Evolutionary conservation across 2,797 vertebrate genomes (phyloP).

Genomic region (Luscinia megarhynchos): DNA sequence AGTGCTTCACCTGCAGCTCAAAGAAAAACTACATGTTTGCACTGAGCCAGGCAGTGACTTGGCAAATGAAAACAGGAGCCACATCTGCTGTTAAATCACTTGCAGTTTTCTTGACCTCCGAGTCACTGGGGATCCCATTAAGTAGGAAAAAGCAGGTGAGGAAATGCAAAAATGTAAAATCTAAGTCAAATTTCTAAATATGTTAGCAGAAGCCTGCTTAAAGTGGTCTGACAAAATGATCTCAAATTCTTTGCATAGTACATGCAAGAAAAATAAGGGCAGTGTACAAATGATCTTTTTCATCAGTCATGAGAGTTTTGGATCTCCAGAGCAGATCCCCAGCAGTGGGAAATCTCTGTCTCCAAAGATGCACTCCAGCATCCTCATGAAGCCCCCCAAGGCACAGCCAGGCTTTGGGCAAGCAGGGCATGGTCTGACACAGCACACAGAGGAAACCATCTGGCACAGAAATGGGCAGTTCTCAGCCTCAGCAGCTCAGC

Average conservation of each 20-base stretch:
- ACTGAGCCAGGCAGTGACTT: not conserved
- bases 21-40: slow-evolving; percentile 16
- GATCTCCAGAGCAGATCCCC: not conserved
- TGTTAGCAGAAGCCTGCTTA: not conserved
- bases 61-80: not conserved
- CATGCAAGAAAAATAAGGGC: not conserved
- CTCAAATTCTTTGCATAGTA: rapidly evolving
- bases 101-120: not conserved
- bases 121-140: not conserved
- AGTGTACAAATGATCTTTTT: rapidly evolving
- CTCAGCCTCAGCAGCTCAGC: not conserved
- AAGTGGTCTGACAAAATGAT: not conserved
- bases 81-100: not conserved
- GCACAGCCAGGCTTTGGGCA: not conserved
- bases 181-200: not conserved
- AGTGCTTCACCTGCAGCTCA: slow-evolving; percentile 8
- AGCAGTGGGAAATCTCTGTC: not conserved
- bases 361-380: not conserved
- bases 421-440: not conserved
- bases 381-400: not conserved
- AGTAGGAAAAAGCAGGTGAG: not conserved
- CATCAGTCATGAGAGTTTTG: not conserved
- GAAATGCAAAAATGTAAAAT: not conserved
- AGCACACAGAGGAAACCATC: rapidly evolving
- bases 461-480: rapidly evolving